Percentiles rank a stretch among this genome's conserved stretches.
Evolutionary conservation across 2,113 vertebrate species (phyloP).

Genomic region (Morone chrysops): DNA sequence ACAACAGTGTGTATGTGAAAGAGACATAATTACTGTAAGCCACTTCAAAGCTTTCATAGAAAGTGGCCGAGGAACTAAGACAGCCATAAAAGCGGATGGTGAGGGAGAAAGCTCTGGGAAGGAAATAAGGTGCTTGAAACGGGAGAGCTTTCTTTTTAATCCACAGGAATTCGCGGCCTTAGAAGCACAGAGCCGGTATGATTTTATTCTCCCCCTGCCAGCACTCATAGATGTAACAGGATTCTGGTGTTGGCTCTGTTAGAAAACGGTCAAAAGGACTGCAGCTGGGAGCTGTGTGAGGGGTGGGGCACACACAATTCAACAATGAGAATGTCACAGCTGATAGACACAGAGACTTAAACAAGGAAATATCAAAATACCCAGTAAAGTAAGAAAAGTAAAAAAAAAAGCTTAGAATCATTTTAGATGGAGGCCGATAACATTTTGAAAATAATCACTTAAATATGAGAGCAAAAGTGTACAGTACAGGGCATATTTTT

Average conservation of each 20-base stretch:
- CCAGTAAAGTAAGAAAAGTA: not conserved
- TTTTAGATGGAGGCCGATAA: not conserved
- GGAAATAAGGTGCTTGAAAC: conserved; percentile 26
- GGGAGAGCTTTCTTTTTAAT: conserved; percentile 45
- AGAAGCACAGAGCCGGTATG: conserved; percentile 28
- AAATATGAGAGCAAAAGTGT: not conserved
- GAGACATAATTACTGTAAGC: conserved; percentile 17
- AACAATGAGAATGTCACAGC: not conserved
- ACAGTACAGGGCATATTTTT: not conserved
- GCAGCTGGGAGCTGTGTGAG: not conserved
- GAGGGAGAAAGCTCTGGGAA: not conserved
- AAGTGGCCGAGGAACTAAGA: conserved; percentile 12
- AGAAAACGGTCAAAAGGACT: not conserved
- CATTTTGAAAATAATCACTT: not conserved
- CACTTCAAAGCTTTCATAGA: conserved; percentile 48
- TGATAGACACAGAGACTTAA: too few species aligned
- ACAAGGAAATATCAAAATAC: not conserved
- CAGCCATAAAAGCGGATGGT: conserved; percentile 26
- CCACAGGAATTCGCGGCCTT: conserved; percentile 39
- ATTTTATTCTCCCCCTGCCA: conserved; percentile 29
- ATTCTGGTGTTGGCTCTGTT: conserved; percentile 14
- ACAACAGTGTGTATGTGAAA: too few species aligned
- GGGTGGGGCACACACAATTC: conserved; percentile 9
- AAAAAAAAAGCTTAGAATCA: too few species aligned
- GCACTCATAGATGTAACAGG: conserved; percentile 8